Evolutionary conservation across 2,797 vertebrate species (phyloP).

Genomic region (Gymnocypris eckloni): DNA sequence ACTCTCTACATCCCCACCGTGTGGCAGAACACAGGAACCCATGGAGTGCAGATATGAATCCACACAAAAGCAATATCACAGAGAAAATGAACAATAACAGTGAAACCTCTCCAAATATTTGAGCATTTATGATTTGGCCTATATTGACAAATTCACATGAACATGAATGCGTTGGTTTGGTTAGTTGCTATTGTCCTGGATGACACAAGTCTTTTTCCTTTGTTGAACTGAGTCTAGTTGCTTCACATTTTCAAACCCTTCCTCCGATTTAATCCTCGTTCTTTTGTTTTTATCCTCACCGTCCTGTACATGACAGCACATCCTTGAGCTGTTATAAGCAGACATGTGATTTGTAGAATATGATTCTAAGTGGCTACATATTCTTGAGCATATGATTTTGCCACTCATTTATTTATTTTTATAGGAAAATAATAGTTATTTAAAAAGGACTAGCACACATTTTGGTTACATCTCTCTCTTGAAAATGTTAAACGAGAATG

Average conservation of each 20-base stretch:
- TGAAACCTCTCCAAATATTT: neutral
- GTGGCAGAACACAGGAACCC: constrained; percentile 29
- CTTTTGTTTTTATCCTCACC: constrained; percentile 36
- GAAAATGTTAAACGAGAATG: constrained; percentile 4
- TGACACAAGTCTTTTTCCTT: neutral
- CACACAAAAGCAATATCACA: neutral
- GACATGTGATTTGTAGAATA: constrained; percentile 25
- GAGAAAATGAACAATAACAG: neutral
- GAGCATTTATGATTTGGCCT: neutral
- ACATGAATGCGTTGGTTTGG: neutral
- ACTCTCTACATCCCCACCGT: constrained; percentile 45
- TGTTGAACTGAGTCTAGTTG: constrained; percentile 10
- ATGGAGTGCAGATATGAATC: constrained; percentile 4
- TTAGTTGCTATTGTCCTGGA: neutral
- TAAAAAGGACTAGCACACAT: constrained; percentile 1
- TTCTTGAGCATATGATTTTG: neutral
- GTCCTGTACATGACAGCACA: neutral
- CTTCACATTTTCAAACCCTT: constrained; percentile 18
- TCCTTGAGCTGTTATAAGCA: constrained; percentile 12
- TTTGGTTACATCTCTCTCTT: constrained; percentile 29
- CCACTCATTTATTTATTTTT: neutral
- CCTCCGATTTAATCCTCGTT: constrained; percentile 1
- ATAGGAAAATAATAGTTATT: constrained; percentile 23
- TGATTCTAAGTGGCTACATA: constrained; percentile 31
- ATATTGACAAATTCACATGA: neutral